Conservation (phyloP, 2,113 vertebrate genomes). For the Morone chrysops region DNA sequence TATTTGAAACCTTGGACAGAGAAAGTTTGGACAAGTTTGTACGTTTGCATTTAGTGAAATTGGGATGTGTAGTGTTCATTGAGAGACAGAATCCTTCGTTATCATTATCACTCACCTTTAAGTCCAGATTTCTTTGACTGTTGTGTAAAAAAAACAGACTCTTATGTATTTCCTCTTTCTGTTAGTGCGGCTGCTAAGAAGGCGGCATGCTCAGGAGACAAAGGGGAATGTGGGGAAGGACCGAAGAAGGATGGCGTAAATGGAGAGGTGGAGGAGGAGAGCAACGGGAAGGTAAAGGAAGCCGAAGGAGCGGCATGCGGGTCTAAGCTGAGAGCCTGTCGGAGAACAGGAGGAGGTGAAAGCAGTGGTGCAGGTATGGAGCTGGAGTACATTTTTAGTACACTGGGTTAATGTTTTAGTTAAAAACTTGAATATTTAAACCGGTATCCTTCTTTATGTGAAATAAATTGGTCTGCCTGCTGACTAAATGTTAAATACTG, state of each 20-base stretch:
- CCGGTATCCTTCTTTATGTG: background rate
- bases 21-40: background rate
- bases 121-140: background rate
- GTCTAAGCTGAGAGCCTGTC: conserved; percentile 80
- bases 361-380: conserved; percentile 71
- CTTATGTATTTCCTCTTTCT: background rate
- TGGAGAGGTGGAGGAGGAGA: conserved; percentile 88
- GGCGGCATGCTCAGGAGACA: conserved; percentile 38
- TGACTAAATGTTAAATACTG: too few species aligned
- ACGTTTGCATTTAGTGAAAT: background rate
- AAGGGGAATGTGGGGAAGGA: conserved; percentile 63
- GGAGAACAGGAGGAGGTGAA: conserved; percentile 73
- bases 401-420: background rate
- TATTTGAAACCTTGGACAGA: background rate
- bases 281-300: conserved; percentile 81
- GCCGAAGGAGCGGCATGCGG: conserved; percentile 35
- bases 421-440: background rate
- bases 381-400: background rate
- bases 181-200: conserved; percentile 72
- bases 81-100: too few species aligned
- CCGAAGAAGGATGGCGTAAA: conserved; percentile 87
- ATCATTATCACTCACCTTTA: background rate
- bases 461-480: background rate
- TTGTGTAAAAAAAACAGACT: background rate
- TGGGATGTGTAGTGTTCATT: background rate